Evolutionary conservation across 2,888 invertebrate species (phyloP).

Genomic region (Platycheirus rosarum): DNA sequence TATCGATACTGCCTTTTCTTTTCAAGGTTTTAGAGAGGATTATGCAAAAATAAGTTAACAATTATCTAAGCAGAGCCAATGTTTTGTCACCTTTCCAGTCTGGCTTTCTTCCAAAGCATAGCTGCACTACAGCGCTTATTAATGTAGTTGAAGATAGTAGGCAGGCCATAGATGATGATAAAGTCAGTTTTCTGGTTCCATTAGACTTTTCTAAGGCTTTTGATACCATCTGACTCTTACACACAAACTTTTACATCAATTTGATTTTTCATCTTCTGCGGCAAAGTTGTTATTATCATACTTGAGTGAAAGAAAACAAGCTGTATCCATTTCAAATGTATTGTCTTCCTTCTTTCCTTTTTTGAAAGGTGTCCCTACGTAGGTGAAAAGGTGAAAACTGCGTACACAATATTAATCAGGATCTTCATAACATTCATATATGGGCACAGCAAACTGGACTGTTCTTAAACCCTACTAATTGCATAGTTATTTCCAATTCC

Average conservation of each 20-base stretch:
- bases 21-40: too few species aligned
- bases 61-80: background rate
- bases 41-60: too few species aligned
- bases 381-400: too few species aligned
- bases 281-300: background rate
- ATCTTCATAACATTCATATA: background rate
- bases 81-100: background rate
- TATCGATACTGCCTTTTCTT: too few species aligned
- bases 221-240: background rate
- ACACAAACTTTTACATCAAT: too few species aligned
- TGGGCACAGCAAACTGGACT: background rate
- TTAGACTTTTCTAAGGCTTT: background rate
- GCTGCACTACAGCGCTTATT: too few species aligned
- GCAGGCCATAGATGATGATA: background rate
- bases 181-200: background rate
- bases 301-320: slow-evolving; percentile 5
- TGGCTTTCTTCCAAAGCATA: too few species aligned
- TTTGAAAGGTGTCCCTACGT: too few species aligned
- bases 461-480: slow-evolving; percentile 1
- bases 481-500: too few species aligned
- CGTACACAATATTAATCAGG: too few species aligned
- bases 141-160: too few species aligned
- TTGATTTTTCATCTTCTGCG: background rate
- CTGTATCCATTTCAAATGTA: background rate
- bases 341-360: background rate